phyloP scores from a whole-genome alignment of 2,888 invertebrate genomes.

The Phyto melanocephala region DNA sequence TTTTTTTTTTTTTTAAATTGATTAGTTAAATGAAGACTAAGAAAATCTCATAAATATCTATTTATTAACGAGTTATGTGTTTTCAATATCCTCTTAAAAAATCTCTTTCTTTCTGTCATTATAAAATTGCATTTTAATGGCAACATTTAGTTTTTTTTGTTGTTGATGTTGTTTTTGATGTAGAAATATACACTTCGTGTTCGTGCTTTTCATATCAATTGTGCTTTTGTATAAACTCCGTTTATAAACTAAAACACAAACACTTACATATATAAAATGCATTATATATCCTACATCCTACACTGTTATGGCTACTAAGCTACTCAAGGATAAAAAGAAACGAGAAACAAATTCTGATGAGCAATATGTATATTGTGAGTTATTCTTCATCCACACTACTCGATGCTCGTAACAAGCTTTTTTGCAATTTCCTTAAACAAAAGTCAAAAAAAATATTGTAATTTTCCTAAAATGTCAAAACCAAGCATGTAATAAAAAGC shows the following conservation, averaged over 20 bases:
- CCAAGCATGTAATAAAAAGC: slow-evolving; percentile 38
- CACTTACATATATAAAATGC: not conserved
- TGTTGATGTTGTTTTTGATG: not conserved
- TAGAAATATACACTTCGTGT: slow-evolving; percentile 13
- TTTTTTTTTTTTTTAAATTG: too few relatives aligned
- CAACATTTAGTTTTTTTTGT: slow-evolving; percentile 24
- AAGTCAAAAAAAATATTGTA: slow-evolving; percentile 40
- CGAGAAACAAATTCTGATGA: not conserved
- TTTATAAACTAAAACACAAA: not conserved
- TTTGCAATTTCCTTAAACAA: slow-evolving; percentile 56
- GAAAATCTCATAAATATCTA: not conserved
- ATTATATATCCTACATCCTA: not conserved
- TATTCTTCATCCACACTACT: not conserved
- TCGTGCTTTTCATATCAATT: slow-evolving; percentile 55
- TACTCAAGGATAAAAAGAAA: slow-evolving; percentile 23
- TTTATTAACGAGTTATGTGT: too few relatives aligned
- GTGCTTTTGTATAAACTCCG: not conserved
- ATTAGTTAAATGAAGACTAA: not conserved
- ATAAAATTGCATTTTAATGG: slow-evolving; percentile 56
- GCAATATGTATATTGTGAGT: not conserved
- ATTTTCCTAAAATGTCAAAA: slow-evolving; percentile 57
- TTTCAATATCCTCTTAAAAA: slow-evolving; percentile 16
- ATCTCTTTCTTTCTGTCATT: slow-evolving; percentile 9
- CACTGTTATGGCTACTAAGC: not conserved
- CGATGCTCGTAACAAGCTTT: slow-evolving; percentile 46